Evolutionary conservation across 2,888 invertebrate genomes (phyloP).

Genomic region (Rotaria macrura): DNA sequence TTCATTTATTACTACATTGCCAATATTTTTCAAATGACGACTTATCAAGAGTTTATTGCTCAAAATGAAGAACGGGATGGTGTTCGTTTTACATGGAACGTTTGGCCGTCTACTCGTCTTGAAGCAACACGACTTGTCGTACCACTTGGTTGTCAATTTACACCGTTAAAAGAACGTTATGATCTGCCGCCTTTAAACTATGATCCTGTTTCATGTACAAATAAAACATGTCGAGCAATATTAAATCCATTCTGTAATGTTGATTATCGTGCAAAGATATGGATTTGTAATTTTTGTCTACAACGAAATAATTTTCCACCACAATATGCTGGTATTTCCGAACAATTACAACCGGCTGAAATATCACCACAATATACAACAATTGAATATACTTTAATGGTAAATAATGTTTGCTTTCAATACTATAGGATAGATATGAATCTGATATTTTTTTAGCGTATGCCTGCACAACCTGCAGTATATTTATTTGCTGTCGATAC

Average conservation of each 20-base stretch:
- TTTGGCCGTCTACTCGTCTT: constrained; percentile 89
- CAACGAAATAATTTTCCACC: constrained; percentile 95
- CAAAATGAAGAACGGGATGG: constrained; percentile 92
- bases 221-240: constrained; percentile 82
- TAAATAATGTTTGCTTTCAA: too few relatives aligned
- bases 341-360: constrained; percentile 93
- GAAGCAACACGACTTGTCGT: constrained; percentile 92
- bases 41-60: constrained; percentile 33
- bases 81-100: constrained; percentile 92
- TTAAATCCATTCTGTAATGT: constrained; percentile 77
- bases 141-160: constrained; percentile 83
- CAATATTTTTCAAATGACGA: constrained; percentile 17
- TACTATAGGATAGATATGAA: too few relatives aligned
- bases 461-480: constrained; percentile 79
- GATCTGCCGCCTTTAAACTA: constrained; percentile 91
- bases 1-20: neutral
- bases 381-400: constrained; percentile 78
- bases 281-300: constrained; percentile 98
- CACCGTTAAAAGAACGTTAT: constrained; percentile 79
- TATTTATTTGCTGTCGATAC: constrained; percentile 94
- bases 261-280: constrained; percentile 87
- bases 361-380: constrained; percentile 91
- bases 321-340: constrained; percentile 93
- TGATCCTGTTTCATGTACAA: constrained; percentile 87
- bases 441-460: neutral